phyloP scores from a whole-genome alignment of 2,888 invertebrate species.

The Stramonita haemastoma region DNA sequence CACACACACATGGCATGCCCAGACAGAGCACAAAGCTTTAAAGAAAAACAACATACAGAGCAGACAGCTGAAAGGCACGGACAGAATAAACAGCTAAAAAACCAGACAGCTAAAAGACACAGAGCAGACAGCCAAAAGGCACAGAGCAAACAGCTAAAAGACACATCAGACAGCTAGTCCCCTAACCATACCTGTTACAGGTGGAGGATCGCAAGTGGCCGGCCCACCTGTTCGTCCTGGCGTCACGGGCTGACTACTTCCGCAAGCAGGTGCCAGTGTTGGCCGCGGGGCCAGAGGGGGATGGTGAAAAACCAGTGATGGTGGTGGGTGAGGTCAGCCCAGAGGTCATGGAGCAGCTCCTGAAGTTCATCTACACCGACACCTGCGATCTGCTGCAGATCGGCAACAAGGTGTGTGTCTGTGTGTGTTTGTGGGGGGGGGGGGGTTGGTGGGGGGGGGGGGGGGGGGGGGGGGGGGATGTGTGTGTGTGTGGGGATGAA shows the following conservation, averaged over 20 bases:
- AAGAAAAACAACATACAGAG: no score
- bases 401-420: conserved; percentile 69
- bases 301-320: conserved; percentile 69
- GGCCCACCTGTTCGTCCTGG: conserved; percentile 86
- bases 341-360: conserved; percentile 83
- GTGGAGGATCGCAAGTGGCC: conserved; percentile 82
- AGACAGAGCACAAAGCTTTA: no score
- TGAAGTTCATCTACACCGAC: conserved; percentile 85
- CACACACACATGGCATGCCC: no score
- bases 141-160: no score
- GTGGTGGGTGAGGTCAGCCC: conserved; percentile 81
- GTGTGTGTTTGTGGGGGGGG: no score
- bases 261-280: conserved; percentile 63
- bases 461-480: no score
- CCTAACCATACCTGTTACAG: conserved; percentile 71
- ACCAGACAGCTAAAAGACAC: no score
- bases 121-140: no score
- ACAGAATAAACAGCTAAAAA: no score
- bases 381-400: conserved; percentile 82
- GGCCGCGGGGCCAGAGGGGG: conserved; percentile 26
- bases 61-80: no score
- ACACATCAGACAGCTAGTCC: no score
- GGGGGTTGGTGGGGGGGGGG: no score
- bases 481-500: background rate
- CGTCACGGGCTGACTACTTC: conserved; percentile 83